These are phyloP conservation scores for Gadus chalcogrammus DNA, from an alignment of 2,113 vertebrate species.

Conservation along the genomic window DNA sequence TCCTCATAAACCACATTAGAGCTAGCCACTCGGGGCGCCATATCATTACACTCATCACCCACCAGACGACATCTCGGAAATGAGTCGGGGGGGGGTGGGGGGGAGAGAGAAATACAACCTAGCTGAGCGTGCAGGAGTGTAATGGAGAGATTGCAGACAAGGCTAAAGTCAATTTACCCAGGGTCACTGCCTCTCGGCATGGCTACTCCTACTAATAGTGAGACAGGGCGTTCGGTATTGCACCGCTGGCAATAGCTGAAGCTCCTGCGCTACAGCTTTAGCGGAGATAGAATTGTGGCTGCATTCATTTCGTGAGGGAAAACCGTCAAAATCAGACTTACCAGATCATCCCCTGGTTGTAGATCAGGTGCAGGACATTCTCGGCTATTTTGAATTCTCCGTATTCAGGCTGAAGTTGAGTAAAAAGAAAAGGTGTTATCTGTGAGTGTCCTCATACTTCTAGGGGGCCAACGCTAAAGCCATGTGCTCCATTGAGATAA, in stretches of 20 bases:
- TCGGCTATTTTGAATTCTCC: conserved; percentile 99
- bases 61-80: conserved; percentile 43
- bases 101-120: conserved; percentile 18
- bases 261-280: neutral
- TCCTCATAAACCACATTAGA: conserved; percentile 14
- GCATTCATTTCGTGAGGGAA: too few relatives aligned
- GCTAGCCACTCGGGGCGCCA: conserved; percentile 19
- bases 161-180: conserved; percentile 9
- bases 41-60: conserved; percentile 47
- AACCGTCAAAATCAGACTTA: conserved; percentile 58
- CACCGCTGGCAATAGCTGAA: neutral
- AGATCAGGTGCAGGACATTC: conserved; percentile 95
- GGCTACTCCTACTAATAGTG: conserved; percentile 9
- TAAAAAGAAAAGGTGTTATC: conserved; percentile 1
- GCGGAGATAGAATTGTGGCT: neutral
- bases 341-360: conserved; percentile 99
- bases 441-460: too few relatives aligned
- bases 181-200: conserved; percentile 26
- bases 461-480: too few relatives aligned
- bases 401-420: conserved; percentile 87
- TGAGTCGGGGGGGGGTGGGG: conserved; percentile 18
- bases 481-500: too few relatives aligned
- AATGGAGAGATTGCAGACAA: conserved; percentile 17
- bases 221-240: conserved; percentile 22
- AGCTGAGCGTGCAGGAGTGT: conserved; percentile 12